These are phyloP conservation scores for Pseudoatta argentina DNA, from an alignment of 1,140 invertebrate genomes.

Conservation along the genomic window DNA sequence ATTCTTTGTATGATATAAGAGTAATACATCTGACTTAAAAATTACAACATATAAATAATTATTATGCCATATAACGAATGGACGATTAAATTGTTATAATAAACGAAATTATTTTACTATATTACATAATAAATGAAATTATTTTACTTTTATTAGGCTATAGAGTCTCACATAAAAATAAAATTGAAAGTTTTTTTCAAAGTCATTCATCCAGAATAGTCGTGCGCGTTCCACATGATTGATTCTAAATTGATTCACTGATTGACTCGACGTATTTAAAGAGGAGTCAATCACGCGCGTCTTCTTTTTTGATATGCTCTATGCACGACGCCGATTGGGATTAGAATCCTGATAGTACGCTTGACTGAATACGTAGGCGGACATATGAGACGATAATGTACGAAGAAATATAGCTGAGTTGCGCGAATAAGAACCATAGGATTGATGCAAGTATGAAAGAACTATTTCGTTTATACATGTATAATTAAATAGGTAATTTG, in stretches of 20 bases:
- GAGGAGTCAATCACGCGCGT: neutral
- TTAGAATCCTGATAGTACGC: constrained; percentile 41
- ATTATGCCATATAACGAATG: neutral
- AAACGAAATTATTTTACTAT: neutral
- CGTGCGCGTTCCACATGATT: constrained; percentile 41
- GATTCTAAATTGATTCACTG: constrained; percentile 68
- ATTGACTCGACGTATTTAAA: constrained; percentile 39
- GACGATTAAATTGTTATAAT: constrained; percentile 10
- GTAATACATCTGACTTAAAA: neutral
- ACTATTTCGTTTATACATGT: neutral
- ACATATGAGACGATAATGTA: constrained; percentile 32
- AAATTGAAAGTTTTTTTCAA: constrained; percentile 35
- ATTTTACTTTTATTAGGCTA: neutral
- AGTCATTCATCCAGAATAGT: constrained; percentile 34
- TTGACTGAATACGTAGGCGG: constrained; percentile 43
- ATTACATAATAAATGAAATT: too few relatives aligned
- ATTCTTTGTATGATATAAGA: neutral
- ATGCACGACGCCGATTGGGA: constrained; percentile 39
- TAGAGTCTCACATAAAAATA: neutral
- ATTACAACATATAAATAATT: neutral
- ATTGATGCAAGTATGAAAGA: constrained; percentile 5
- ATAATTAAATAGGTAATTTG: constrained; percentile 5
- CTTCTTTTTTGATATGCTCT: constrained; percentile 30
- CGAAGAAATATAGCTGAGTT: constrained; percentile 15
- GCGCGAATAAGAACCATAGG: neutral